These are phyloP conservation scores for Amphimedon queenslandica DNA, from an alignment of 37 sponge, comb jelly and placozoan genomes.

Conservation along the genomic window DNA sequence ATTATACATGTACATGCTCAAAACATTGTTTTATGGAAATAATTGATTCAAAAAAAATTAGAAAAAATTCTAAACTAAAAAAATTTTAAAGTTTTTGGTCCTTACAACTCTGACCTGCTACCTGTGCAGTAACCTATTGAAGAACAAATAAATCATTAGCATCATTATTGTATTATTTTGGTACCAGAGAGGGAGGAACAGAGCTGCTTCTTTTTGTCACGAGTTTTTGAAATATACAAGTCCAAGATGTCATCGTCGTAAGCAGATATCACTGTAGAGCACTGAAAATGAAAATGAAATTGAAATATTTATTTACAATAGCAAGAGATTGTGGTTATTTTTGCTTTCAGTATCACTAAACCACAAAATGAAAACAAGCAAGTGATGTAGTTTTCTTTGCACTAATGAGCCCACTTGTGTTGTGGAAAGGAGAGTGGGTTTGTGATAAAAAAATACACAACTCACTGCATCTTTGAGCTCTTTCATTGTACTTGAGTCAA, in stretches of 20 bases:
- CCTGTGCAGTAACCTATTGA: not conserved
- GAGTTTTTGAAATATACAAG: slow-evolving; percentile 27
- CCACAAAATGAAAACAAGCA: not conserved
- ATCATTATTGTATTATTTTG: slow-evolving; percentile 6
- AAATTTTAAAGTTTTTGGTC: too few relatives aligned
- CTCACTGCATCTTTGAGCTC: slow-evolving; percentile 57
- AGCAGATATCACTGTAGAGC: slow-evolving; percentile 45
- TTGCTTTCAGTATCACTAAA: not conserved
- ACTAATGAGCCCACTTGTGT: too few relatives aligned
- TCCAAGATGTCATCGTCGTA: slow-evolving; percentile 64
- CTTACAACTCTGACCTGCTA: too few relatives aligned
- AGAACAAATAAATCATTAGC: slow-evolving; percentile 1
- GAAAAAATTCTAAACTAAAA: too few relatives aligned
- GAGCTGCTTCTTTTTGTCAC: slow-evolving; percentile 32
- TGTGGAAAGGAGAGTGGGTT: too few relatives aligned
- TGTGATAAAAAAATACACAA: too few relatives aligned
- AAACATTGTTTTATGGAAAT: too few relatives aligned
- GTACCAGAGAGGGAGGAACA: slow-evolving; percentile 10
- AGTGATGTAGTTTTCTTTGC: too few relatives aligned
- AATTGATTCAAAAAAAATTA: too few relatives aligned
- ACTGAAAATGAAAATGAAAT: slow-evolving; percentile 25
- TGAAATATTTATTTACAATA: not conserved
- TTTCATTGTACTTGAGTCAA: slow-evolving; percentile 42
- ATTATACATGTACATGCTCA: too few relatives aligned
- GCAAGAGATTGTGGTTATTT: not conserved